Base-by-base conservation (phyloP, 2,797 vertebrate species). In the Ciconia nigra region DNA sequence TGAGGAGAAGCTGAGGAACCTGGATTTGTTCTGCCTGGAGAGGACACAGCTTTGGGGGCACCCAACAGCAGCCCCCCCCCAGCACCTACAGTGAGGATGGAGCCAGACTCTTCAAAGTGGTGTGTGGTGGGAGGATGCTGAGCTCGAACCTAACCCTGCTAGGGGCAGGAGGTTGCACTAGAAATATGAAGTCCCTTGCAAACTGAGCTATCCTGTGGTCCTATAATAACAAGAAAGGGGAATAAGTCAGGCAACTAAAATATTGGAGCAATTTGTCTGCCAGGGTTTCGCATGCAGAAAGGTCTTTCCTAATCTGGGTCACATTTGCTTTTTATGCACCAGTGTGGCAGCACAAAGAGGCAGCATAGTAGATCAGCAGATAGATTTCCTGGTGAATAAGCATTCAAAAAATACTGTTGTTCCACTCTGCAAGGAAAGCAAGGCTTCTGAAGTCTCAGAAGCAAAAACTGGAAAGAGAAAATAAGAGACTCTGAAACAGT, bases 31-130 rank as follows among this genome's bases (percentile, higher is more conserved):
- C 35, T 44, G 8, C 19, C 29, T 47, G 59, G 47, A 16, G 26
- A 73, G 20, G 11, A 83, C 37, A 44, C 25, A 59, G 26, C 24
- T 69, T 54, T 69, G 29, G 25, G 28, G 21, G 9, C 15, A 80
- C 4, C 7, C 29, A 44, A 7, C 4, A 66, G 11, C 39, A 77
- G 22, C 2, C 2, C 5, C 6, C 1, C 2, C 6, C 1, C 2
- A 25, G n/a, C 9, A 67, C 26, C 41, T 31, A 22, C 13, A 49
- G 28, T 29, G 63, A 47, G 20, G 15, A 46, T 29, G 39, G 54
- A 74, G 55, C 13, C 80, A 74, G 49, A 18, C 5, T 19, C 20
- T 59, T 67, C 28, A 16, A 74, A 26, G 42, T 3, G 16, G 17
- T 47, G 4, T 29, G 47, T 35, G 25, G 57, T 72, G 47, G 37